These are phyloP conservation scores for Pachliopta kotzebuea DNA, from an alignment of 2,888 invertebrate genomes.

Conservation along the genomic window DNA sequence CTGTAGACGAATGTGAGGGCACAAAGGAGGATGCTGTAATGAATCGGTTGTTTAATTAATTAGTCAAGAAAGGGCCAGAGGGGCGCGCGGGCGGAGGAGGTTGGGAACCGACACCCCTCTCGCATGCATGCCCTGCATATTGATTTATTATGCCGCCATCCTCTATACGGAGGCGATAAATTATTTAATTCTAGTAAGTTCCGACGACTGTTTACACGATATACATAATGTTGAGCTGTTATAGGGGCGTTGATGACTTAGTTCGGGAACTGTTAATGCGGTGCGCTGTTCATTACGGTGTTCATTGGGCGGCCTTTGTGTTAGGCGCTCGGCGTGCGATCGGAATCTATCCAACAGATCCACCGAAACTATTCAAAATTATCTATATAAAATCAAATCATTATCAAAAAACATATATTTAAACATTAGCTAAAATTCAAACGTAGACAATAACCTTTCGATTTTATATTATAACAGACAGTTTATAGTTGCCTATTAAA, in stretches of 20 bases:
- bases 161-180: constrained; percentile 66
- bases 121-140: constrained; percentile 78
- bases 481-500: too few species aligned
- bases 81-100: constrained; percentile 34
- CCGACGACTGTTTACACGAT: constrained; percentile 57
- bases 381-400: not conserved
- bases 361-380: not conserved
- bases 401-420: not conserved
- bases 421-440: not conserved
- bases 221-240: constrained; percentile 24
- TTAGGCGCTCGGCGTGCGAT: constrained; percentile 21
- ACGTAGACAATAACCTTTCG: too few species aligned
- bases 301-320: constrained; percentile 26
- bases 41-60: constrained; percentile 90
- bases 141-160: constrained; percentile 75
- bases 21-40: constrained; percentile 82
- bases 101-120: constrained; percentile 43
- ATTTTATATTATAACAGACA: too few species aligned
- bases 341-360: constrained; percentile 26
- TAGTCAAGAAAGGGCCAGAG: constrained; percentile 79
- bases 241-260: constrained; percentile 28
- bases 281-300: constrained; percentile 28
- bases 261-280: constrained; percentile 29
- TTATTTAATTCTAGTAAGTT: constrained; percentile 77
- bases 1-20: constrained; percentile 76